phyloP scores from a whole-genome alignment of 2,888 invertebrate species.

The Caenorhabditis angaria region DNA sequence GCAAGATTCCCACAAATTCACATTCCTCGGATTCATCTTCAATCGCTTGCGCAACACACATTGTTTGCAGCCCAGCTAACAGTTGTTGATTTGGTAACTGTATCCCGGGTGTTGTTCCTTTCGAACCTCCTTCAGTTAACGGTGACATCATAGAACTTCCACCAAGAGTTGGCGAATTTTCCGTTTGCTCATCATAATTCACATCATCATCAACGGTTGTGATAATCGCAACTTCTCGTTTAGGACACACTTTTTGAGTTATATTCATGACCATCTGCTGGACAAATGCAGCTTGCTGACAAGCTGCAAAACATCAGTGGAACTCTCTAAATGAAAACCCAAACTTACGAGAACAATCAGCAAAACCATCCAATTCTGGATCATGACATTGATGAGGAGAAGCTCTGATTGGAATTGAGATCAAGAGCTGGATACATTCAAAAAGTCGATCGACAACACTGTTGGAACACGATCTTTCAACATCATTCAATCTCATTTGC shows the following conservation, averaged over 20 bases:
- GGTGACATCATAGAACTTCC: slow-evolving; percentile 47
- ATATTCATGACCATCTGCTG: slow-evolving; percentile 78
- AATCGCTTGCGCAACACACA: slow-evolving; percentile 40
- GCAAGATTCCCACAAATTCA: slow-evolving; percentile 87
- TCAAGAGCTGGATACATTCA: slow-evolving; percentile 53
- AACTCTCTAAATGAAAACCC: not conserved
- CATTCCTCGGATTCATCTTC: slow-evolving; percentile 76
- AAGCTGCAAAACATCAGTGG: slow-evolving; percentile 73
- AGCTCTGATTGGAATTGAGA: slow-evolving; percentile 74
- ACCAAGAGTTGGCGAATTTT: slow-evolving; percentile 23
- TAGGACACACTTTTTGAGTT: slow-evolving; percentile 67
- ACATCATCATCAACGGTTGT: slow-evolving; percentile 40
- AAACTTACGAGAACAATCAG: slow-evolving; percentile 80
- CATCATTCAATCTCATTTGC: slow-evolving; percentile 89
- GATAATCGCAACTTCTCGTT: slow-evolving; percentile 61
- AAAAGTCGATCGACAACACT: slow-evolving; percentile 61
- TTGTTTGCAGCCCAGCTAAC: slow-evolving; percentile 7
- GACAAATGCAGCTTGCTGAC: slow-evolving; percentile 92
- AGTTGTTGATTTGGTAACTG: too few species aligned
- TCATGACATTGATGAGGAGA: slow-evolving; percentile 74
- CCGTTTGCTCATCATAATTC: slow-evolving; percentile 38
- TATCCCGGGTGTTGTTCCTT: not conserved
- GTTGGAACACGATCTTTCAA: slow-evolving; percentile 75
- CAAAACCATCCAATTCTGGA: slow-evolving; percentile 74
- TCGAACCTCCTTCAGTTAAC: slow-evolving; percentile 33